Conservation (phyloP, 1,140 invertebrate genomes). For the Drosophila orena region DNA sequence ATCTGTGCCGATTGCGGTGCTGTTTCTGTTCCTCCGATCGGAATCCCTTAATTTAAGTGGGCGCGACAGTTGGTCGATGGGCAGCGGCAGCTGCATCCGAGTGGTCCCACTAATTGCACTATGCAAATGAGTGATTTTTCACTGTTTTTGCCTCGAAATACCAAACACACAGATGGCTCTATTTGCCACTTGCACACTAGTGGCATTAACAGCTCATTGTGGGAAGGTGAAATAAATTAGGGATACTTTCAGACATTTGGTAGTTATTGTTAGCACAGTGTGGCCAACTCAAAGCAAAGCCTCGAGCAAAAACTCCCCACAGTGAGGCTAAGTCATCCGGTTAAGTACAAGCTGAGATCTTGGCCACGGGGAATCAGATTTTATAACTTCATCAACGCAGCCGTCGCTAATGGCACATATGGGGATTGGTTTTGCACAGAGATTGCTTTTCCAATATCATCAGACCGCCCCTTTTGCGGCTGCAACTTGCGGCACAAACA, state of each 20-base stretch:
- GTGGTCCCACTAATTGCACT: conserved; percentile 54
- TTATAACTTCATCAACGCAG: conserved; percentile 82
- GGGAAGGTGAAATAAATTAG: background rate
- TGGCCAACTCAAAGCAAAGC: too few species aligned
- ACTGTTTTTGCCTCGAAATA: conserved; percentile 13
- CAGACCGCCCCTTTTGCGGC: conserved; percentile 51
- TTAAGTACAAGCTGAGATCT: conserved; percentile 34
- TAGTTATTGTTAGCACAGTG: too few species aligned
- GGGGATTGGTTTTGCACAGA: conserved; percentile 42
- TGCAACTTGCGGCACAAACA: conserved; percentile 75
- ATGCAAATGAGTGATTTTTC: conserved; percentile 46
- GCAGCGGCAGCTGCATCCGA: conserved; percentile 50
- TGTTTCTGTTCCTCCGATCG: conserved; percentile 4
- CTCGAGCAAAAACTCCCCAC: background rate
- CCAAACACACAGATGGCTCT: conserved; percentile 32
- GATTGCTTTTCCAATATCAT: conserved; percentile 30
- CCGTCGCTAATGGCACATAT: conserved; percentile 78
- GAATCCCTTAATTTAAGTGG: conserved; percentile 35
- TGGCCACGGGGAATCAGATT: conserved; percentile 52
- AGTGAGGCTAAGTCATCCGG: background rate
- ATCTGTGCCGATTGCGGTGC: conserved; percentile 64
- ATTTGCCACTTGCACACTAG: conserved; percentile 14
- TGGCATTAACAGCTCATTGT: conserved; percentile 15
- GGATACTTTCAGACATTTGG: background rate
- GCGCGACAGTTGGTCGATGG: conserved; percentile 73